Evolutionary conservation across 2,797 vertebrate genomes (phyloP).

Genomic region (Chelidonichthys spinosus): DNA sequence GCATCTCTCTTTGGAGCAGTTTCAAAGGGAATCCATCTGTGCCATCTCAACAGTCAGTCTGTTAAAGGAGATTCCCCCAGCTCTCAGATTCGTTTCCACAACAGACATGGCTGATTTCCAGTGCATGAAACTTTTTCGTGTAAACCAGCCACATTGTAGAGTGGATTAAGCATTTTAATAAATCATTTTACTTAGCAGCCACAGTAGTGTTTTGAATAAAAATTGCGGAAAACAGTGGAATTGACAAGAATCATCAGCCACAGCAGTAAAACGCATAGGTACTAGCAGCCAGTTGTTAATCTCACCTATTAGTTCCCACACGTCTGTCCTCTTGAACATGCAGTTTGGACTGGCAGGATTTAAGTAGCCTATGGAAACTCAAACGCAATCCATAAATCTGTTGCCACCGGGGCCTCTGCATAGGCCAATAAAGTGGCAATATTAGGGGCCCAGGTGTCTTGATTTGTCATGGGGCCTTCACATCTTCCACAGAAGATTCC

Average conservation of each 20-base stretch:
- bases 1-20: conserved; percentile 43
- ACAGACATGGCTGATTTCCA: conserved; percentile 72
- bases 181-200: conserved; percentile 67
- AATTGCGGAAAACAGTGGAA: conserved; percentile 52
- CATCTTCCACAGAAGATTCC: conserved; percentile 52
- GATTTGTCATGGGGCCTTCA: conserved; percentile 29
- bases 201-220: conserved; percentile 47
- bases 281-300: conserved; percentile 55
- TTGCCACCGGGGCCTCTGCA: conserved; percentile 55
- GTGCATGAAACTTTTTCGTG: conserved; percentile 73
- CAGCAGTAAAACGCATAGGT: conserved; percentile 35
- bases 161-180: conserved; percentile 47
- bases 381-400: conserved; percentile 48
- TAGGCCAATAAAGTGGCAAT: conserved; percentile 46
- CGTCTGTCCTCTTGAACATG: conserved; percentile 62
- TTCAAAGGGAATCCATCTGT: conserved; percentile 29
- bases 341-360: conserved; percentile 53
- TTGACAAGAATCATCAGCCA: conserved; percentile 44
- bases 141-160: conserved; percentile 66
- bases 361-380: conserved; percentile 36
- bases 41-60: conserved; percentile 28
- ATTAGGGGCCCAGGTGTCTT: conserved; percentile 22
- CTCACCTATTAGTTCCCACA: conserved; percentile 53
- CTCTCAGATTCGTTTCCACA: conserved; percentile 40
- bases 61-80: conserved; percentile 3